Evolutionary conservation across 2,797 vertebrate species (phyloP).

Genomic region (Semotilus atromaculatus): DNA sequence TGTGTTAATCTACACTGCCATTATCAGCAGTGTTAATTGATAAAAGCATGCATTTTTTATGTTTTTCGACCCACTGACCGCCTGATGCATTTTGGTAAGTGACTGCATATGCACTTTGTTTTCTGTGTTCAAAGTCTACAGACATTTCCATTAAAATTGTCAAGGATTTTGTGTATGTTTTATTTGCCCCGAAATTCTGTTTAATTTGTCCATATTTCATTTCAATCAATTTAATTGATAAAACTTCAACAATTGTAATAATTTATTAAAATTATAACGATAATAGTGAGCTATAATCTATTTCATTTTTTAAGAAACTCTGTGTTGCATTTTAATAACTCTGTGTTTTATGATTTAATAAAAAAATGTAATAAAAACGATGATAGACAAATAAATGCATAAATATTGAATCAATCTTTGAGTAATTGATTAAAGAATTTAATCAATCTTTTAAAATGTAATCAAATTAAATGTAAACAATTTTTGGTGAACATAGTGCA

Average conservation of each 20-base stretch:
- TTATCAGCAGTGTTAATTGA: not conserved
- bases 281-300: not conserved
- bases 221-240: not conserved
- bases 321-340: not conserved
- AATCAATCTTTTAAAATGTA: not conserved
- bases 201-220: too few relatives aligned
- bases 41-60: not conserved
- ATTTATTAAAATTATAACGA: not conserved
- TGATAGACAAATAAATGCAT: not conserved
- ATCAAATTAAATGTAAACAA: not conserved
- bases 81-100: not conserved
- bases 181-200: not conserved
- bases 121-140: not conserved
- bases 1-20: conserved; percentile 2
- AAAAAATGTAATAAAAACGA: not conserved
- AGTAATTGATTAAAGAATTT: not conserved
- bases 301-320: fast-evolving
- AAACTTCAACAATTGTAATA: not conserved
- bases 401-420: not conserved
- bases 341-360: not conserved
- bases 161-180: not conserved
- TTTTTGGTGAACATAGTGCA: not conserved
- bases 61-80: not conserved
- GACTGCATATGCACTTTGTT: not conserved
- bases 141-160: not conserved